Conservation (phyloP, 64 coral and sea anemone genomes). For the Anthopleura sola region DNA sequence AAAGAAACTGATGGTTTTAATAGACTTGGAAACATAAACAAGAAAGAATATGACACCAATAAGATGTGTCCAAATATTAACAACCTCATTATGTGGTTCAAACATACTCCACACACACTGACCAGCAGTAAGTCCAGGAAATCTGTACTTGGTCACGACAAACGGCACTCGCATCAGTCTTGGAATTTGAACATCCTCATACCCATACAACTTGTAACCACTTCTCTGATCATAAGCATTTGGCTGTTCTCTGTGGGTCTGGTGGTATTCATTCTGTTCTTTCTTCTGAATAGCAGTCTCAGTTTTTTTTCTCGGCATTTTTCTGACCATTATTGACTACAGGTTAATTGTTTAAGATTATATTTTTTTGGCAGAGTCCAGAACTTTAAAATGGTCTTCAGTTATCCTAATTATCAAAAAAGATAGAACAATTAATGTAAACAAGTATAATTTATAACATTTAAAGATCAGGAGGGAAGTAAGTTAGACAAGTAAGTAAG, state of each 20-base stretch:
- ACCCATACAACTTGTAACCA: slow-evolving; percentile 27
- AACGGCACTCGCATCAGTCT: slow-evolving; percentile 48
- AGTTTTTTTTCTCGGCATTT: not conserved
- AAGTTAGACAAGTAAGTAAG: too few relatives aligned
- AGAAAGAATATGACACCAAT: slow-evolving; percentile 21
- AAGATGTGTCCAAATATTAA: slow-evolving; percentile 55
- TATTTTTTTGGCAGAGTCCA: too few relatives aligned
- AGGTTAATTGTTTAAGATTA: not conserved
- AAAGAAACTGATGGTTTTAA: not conserved
- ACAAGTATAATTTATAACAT: too few relatives aligned
- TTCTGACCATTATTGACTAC: not conserved
- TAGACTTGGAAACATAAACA: not conserved
- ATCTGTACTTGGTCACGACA: not conserved
- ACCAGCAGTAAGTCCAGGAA: not conserved
- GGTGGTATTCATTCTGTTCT: not conserved
- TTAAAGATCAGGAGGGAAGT: too few relatives aligned
- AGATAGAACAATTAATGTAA: too few relatives aligned
- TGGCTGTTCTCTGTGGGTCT: not conserved
- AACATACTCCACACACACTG: slow-evolving; percentile 50
- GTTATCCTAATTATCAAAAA: too few relatives aligned
- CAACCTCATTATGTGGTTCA: slow-evolving; percentile 36
- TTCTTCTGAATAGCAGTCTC: not conserved
- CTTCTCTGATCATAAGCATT: not conserved
- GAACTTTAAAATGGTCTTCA: too few relatives aligned
- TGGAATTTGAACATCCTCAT: slow-evolving; percentile 36